Evolutionary conservation across 2,888 invertebrate species (phyloP).

Genomic region (Agrochola circellaris): DNA sequence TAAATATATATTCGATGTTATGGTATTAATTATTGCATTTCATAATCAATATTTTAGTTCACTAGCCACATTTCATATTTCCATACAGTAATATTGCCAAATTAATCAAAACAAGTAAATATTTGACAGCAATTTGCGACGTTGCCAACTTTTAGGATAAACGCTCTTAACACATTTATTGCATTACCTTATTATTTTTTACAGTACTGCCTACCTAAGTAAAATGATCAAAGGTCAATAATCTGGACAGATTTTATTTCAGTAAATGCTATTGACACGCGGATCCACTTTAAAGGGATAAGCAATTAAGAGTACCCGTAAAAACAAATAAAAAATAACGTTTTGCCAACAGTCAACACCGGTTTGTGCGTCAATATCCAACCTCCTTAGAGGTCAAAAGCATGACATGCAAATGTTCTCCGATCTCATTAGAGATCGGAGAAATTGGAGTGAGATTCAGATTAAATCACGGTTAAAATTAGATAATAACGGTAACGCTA

Average conservation of each 20-base stretch:
- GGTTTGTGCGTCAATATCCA: slow-evolving; percentile 29
- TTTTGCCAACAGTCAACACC: slow-evolving; percentile 22
- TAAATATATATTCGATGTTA: too few species aligned
- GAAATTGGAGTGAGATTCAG: slow-evolving; percentile 34
- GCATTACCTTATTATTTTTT: neutral
- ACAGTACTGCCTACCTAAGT: neutral
- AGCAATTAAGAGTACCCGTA: neutral
- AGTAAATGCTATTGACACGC: neutral
- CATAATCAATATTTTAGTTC: too few species aligned
- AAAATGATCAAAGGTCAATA: neutral
- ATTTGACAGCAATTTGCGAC: too few species aligned
- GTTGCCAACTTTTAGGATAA: too few species aligned
- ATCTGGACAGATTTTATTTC: neutral
- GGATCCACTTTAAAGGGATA: neutral
- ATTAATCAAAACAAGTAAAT: too few species aligned
- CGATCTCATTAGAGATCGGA: too few species aligned
- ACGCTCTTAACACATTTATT: neutral
- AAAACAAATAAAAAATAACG: too few species aligned
- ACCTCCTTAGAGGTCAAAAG: slow-evolving; percentile 41
- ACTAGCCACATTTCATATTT: too few species aligned
- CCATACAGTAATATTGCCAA: too few species aligned
- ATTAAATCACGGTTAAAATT: slow-evolving; percentile 8
- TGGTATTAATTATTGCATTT: too few species aligned
- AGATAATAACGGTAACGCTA: slow-evolving; percentile 24
- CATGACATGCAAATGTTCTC: slow-evolving; percentile 34